phyloP scores from a whole-genome alignment of 2,888 invertebrate genomes.

The Amitus sp. region DNA sequence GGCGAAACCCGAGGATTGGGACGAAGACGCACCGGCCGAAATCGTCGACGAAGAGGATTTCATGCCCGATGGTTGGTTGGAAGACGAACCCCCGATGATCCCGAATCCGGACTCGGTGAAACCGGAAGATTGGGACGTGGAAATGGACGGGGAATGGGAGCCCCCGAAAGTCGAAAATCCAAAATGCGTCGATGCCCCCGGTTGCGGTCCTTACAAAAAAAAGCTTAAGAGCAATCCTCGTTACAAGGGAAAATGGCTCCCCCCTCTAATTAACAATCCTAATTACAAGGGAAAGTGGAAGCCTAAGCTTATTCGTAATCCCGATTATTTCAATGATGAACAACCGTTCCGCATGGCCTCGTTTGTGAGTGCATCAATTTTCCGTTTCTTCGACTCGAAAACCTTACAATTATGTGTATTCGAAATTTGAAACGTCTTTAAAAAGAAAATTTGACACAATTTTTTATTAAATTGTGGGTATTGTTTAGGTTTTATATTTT shows the following conservation, averaged over 20 bases:
- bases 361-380: conserved; percentile 79
- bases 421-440: too few species aligned
- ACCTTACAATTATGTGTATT: too few species aligned
- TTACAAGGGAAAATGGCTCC: conserved; percentile 94
- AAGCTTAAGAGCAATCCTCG: conserved; percentile 88
- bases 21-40: conserved; percentile 91
- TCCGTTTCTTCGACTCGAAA: too few species aligned
- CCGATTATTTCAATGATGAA: conserved; percentile 90
- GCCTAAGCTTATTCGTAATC: conserved; percentile 88
- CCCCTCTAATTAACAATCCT: conserved; percentile 90
- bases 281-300: conserved; percentile 97
- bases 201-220: conserved; percentile 92
- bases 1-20: conserved; percentile 95
- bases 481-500: too few species aligned
- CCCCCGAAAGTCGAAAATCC: conserved; percentile 93
- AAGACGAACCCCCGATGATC: conserved; percentile 86
- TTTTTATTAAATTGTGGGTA: too few species aligned
- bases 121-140: conserved; percentile 96
- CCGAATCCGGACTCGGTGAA: conserved; percentile 88
- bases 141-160: conserved; percentile 99
- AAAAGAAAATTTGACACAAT: too few species aligned
- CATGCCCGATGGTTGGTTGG: conserved; percentile 93
- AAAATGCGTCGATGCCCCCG: conserved; percentile 77
- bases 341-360: conserved; percentile 90
- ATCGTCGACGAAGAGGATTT: conserved; percentile 85